Percentiles rank a stretch among this genome's conserved stretches.
Conservation (phyloP, 2,797 vertebrate genomes). For the Acropternis orthonyx region DNA sequence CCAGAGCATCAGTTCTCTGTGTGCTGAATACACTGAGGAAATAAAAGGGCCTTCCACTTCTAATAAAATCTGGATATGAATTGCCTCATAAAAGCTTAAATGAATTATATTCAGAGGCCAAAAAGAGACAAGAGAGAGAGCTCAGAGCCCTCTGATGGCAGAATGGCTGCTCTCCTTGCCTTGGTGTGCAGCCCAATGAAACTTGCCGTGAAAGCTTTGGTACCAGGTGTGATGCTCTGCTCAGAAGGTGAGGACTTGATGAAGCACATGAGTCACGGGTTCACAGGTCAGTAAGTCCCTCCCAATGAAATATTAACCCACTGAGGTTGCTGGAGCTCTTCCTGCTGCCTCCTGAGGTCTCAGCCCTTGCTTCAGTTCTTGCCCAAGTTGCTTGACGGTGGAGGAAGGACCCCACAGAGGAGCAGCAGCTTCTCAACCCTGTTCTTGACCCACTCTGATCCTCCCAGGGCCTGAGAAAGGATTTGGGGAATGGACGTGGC, state of each 20-base stretch:
- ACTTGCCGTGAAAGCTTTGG: not conserved
- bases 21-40: constrained; percentile 26
- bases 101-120: not conserved
- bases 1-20: not conserved
- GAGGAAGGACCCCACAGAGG: not conserved
- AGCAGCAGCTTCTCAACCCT: not conserved
- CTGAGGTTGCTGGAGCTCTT: not conserved
- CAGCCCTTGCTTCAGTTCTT: rapidly evolving
- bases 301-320: no score
- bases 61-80: constrained; percentile 32
- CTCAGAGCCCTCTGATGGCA: not conserved
- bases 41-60: constrained; percentile 24
- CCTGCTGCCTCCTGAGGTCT: rapidly evolving
- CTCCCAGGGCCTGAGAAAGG: not conserved
- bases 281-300: not conserved
- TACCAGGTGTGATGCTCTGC: not conserved
- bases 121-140: not conserved
- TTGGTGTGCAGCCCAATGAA: not conserved
- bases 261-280: not conserved
- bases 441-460: not conserved
- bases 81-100: constrained; percentile 22
- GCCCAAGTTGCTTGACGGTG: no score
- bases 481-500: not conserved
- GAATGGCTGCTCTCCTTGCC: not conserved
- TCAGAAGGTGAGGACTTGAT: not conserved